phyloP scores from a whole-genome alignment of 2,113 vertebrate genomes.

The Corythaeola cristata region DNA sequence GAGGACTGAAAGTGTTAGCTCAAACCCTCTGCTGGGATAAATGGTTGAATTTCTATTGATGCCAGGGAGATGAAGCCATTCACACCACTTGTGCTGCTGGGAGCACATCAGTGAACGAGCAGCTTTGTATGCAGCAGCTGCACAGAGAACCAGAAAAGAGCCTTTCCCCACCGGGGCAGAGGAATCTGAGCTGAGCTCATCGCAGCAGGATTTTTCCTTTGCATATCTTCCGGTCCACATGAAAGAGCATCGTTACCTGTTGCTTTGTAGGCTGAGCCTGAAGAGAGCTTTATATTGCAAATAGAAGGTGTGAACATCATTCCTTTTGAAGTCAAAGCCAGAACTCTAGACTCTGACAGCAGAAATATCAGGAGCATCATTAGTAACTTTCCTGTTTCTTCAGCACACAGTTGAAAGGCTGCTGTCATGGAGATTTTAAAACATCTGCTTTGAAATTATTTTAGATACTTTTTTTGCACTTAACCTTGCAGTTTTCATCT shows the following conservation, averaged over 20 bases:
- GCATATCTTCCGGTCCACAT: not conserved
- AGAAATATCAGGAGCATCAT: conserved; percentile 29
- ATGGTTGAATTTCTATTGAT: not conserved
- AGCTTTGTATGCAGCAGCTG: not conserved
- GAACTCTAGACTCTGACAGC: not conserved
- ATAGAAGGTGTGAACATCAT: not conserved
- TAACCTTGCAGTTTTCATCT: not conserved
- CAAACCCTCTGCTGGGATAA: not conserved
- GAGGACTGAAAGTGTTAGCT: not conserved
- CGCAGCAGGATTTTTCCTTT: not conserved
- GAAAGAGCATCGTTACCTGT: conserved; percentile 31
- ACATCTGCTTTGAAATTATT: conserved; percentile 44
- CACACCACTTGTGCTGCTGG: not conserved
- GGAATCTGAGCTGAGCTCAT: not conserved
- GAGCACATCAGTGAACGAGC: not conserved
- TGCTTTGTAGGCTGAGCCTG: not conserved
- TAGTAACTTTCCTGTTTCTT: conserved; percentile 33
- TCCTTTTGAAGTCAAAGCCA: conserved; percentile 35
- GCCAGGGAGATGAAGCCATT: not conserved
- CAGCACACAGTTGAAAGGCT: conserved; percentile 33
- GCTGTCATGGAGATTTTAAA: conserved; percentile 43
- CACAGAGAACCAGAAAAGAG: not conserved
- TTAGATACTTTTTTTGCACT: not conserved
- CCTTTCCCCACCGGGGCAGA: rapidly evolving
- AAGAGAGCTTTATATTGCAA: not conserved